These are phyloP conservation scores for Matsumurasca onukii DNA, from an alignment of 1,140 invertebrate genomes.

Conservation along the genomic window DNA sequence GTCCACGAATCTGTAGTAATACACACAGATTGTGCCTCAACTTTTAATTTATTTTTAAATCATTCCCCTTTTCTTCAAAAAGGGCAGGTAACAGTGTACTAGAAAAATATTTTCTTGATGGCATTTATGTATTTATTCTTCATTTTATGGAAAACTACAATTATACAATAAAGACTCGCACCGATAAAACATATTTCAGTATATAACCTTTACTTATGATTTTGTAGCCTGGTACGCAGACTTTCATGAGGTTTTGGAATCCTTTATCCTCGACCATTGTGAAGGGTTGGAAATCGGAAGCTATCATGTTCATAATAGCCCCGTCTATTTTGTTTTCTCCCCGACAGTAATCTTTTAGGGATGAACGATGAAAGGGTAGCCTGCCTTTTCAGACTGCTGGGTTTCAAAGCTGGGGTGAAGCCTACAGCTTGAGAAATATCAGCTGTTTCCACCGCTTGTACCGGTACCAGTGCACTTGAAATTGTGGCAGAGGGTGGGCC, in stretches of 20 bases:
- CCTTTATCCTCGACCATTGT: slow-evolving; percentile 19
- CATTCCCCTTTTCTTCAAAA: background rate
- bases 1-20: slow-evolving; percentile 15
- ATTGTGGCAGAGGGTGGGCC: background rate
- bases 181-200: too few species aligned
- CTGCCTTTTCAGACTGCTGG: slow-evolving; percentile 11
- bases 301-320: background rate
- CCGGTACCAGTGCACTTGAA: background rate
- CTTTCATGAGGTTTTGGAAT: slow-evolving; percentile 11
- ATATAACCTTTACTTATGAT: too few species aligned
- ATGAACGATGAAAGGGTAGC: slow-evolving; percentile 2
- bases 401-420: background rate
- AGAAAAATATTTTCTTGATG: slow-evolving; percentile 18
- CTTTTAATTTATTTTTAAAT: slow-evolving; percentile 6
- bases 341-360: slow-evolving; percentile 2
- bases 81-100: background rate
- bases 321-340: slow-evolving; percentile 16
- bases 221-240: slow-evolving; percentile 1
- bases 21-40: background rate
- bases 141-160: too few species aligned
- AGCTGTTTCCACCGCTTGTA: background rate
- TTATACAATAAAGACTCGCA: too few species aligned
- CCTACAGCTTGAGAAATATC: background rate
- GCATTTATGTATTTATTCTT: too few species aligned
- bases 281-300: slow-evolving; percentile 13